Conservation (phyloP, 2,797 vertebrate genomes). For the Threskiornis aethiopicus region DNA sequence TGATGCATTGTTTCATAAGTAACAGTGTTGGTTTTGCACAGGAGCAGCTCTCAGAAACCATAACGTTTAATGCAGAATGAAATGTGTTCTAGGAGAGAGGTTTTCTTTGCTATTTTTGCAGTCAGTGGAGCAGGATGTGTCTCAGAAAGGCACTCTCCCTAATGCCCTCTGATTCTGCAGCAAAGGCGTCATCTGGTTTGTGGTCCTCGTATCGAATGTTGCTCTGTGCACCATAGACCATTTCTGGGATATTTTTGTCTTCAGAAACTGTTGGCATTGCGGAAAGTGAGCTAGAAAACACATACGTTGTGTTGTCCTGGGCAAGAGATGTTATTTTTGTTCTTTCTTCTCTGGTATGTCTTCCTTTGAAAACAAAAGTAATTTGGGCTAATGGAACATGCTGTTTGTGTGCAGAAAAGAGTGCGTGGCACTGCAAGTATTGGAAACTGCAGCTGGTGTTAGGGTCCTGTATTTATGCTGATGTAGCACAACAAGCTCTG, state of each 20-base stretch:
- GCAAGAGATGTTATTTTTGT: background rate
- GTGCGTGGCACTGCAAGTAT: accelerated
- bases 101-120: background rate
- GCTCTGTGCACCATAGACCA: background rate
- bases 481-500: background rate
- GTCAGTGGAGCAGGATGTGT: background rate
- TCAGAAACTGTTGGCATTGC: background rate
- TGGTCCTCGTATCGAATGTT: background rate
- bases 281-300: background rate
- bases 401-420: background rate
- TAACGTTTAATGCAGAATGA: background rate
- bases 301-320: background rate
- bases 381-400: background rate
- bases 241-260: conserved; percentile 4
- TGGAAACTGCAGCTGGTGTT: background rate
- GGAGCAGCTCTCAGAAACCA: conserved; percentile 35
- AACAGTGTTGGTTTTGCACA: background rate
- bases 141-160: background rate
- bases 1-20: conserved; percentile 44
- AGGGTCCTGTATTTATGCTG: background rate
- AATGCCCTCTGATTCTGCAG: background rate
- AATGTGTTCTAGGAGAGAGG: background rate
- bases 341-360: background rate
- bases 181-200: background rate
- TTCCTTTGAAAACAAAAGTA: background rate